Percentiles rank a stretch among this genome's conserved stretches.
phyloP scores from a whole-genome alignment of 35 echinoderm and acorn worm genomes.

The Ptychodera flava region DNA sequence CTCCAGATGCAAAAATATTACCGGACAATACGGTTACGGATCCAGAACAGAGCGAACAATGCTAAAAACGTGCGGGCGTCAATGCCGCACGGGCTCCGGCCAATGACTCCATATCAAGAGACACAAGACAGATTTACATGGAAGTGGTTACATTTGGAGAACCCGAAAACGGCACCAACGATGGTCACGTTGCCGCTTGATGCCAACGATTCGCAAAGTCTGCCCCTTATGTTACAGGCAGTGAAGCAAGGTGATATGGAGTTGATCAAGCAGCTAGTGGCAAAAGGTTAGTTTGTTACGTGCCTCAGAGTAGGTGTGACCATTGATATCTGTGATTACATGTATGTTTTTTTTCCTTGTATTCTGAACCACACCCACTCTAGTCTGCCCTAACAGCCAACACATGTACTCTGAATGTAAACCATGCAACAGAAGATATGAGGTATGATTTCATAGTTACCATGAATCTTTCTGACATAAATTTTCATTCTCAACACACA shows the following conservation, averaged over 20 bases:
- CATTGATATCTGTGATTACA: no score
- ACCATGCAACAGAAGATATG: no score
- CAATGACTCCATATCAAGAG: conserved; percentile 41
- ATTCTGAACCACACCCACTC: background rate
- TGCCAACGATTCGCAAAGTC: conserved; percentile 34
- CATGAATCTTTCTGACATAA: no score
- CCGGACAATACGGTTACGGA: conserved; percentile 63
- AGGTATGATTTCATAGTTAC: no score
- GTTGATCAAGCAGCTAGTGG: conserved; percentile 65
- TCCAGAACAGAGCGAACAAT: conserved; percentile 44
- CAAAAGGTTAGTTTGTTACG: conserved; percentile 77
- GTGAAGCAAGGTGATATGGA: conserved; percentile 74
- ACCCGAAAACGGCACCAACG: conserved; percentile 33
- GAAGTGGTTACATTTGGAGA: conserved; percentile 69
- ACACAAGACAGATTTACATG: conserved; percentile 67
- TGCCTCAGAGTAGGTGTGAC: no score
- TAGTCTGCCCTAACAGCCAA: background rate
- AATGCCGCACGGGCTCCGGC: conserved; percentile 38
- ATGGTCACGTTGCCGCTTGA: conserved; percentile 70
- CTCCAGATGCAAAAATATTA: conserved; percentile 97
- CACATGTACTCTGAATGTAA: no score
- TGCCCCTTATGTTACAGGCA: conserved; percentile 76
- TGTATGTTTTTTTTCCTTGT: background rate
- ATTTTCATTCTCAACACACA: no score
- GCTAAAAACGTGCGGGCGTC: conserved; percentile 38